Evolutionary conservation across 2,797 vertebrate genomes (phyloP), one percentile per base, ranked within the genome.

Genomic region (Sebastes diaconus): DNA sequence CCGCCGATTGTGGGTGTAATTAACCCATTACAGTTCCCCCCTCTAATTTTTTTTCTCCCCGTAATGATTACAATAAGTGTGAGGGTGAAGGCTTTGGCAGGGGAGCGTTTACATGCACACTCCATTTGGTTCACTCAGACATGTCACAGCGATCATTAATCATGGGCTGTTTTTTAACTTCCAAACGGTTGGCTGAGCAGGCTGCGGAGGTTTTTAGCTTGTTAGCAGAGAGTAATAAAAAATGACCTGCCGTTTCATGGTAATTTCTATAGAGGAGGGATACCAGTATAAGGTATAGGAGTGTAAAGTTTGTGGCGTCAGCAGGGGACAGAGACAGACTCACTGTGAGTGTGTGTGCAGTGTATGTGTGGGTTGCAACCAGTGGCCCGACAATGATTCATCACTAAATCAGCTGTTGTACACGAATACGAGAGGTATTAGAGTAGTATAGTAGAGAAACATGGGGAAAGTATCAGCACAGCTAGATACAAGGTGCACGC

Each of bases 51-150:
- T 83, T 66, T 46, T 88, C 90, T 84, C 84, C 77, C 74, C 80
- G 86, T 93, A 94, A 95, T 94, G 88, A 94, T 92, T 94, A 93
- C 92, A 94, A 92, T 92, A 94, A 94, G 93, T 94, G 93, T 92
- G 92, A 94, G 92, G 90, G 87, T 92, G 91, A 94, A 75, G 85
- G 85, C 87, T 91, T 81, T 94, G 94, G 93, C 90, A 89, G 82
- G 75, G 81, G 84, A 80, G 86, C 86, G 68, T 90, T 92, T 93
- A 94, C 91, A 91, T 93, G 92, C 90, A 93, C 93, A 93, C 86
- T 91, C 92, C 92, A 93, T 93, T 92, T 90, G 93, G 88, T 92
- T 91, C 94, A 87, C 92, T 94, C 94, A 94, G 91, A 94, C 94
- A 87, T 86, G 92, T 93, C 89, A 78, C 84, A 70, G 87, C 27